A percentile compares a stretch with the other conserved stretches of the same genome.
Evolutionary conservation across 2,797 vertebrate genomes (phyloP).

Genomic region (Mastacembelus armatus): DNA sequence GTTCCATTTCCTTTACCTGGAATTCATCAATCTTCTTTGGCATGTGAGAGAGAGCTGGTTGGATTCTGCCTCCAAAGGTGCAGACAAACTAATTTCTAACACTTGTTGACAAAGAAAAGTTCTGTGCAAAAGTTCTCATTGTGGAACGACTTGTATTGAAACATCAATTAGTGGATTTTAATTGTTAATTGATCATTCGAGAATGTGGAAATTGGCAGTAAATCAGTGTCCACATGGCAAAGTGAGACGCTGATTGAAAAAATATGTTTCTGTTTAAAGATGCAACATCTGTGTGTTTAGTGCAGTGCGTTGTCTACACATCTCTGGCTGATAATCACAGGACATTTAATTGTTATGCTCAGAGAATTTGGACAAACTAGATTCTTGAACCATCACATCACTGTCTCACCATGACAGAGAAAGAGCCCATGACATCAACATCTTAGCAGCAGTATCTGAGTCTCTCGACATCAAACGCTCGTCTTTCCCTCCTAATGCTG

Average conservation of each 20-base stretch:
- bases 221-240: too few relatives aligned
- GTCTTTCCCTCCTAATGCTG: too few relatives aligned
- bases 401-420: neutral
- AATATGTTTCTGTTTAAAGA: neutral
- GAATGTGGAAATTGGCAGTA: too few relatives aligned
- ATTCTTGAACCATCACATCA: neutral
- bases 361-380: too few relatives aligned
- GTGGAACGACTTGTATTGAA: neutral
- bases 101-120: slow-evolving; percentile 9
- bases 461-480: slow-evolving; percentile 19
- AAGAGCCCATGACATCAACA: neutral
- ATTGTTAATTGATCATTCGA: neutral
- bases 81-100: slow-evolving; percentile 4
- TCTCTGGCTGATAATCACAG: neutral
- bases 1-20: slow-evolving; percentile 34
- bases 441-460: slow-evolving; percentile 6
- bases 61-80: slow-evolving; percentile 21
- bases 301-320: neutral
- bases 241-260: neutral
- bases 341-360: neutral
- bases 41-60: slow-evolving; percentile 35
- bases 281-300: neutral
- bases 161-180: neutral
- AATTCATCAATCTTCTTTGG: slow-evolving; percentile 48
- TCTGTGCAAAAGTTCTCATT: slow-evolving; percentile 12